Conservation (phyloP, 2,797 vertebrate species). For the Morus bassanus region DNA sequence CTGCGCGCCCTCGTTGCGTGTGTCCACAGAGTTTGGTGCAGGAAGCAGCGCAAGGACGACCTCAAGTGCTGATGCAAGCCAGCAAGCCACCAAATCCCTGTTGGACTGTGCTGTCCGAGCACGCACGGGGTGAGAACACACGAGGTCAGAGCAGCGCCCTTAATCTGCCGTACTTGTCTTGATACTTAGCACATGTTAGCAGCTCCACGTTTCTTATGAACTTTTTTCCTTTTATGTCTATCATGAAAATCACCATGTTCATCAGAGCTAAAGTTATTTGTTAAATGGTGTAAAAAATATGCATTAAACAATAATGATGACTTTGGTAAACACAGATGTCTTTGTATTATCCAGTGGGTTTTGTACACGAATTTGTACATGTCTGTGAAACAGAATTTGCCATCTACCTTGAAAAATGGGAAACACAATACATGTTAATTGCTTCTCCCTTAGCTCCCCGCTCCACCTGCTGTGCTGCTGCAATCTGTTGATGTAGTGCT, state of each 20-base stretch:
- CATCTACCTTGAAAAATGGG: conserved; percentile 35
- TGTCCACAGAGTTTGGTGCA: background rate
- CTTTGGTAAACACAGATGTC: conserved; percentile 60
- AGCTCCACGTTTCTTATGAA: background rate
- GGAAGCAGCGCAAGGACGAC: background rate
- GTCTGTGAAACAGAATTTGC: conserved; percentile 21
- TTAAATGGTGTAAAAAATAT: conserved; percentile 64
- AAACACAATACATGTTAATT: background rate
- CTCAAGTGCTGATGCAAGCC: background rate
- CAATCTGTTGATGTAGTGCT: background rate
- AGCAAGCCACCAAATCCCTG: background rate
- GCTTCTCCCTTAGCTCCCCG: background rate
- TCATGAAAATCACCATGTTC: conserved; percentile 36
- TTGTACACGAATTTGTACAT: background rate
- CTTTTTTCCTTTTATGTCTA: conserved; percentile 1
- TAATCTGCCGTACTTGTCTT: background rate
- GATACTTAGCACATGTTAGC: background rate
- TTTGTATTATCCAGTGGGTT: background rate
- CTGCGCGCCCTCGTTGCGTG: accelerated
- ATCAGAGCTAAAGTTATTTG: conserved; percentile 56
- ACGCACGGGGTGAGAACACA: background rate
- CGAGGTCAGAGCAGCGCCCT: background rate
- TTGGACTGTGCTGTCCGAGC: background rate
- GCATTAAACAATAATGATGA: conserved; percentile 60
- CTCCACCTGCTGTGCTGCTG: conserved; percentile 39